A percentile compares a stretch with the other conserved stretches of the same genome.
Evolutionary conservation across 1,140 invertebrate species (phyloP).

Genomic region (Heliconius eleuchia): DNA sequence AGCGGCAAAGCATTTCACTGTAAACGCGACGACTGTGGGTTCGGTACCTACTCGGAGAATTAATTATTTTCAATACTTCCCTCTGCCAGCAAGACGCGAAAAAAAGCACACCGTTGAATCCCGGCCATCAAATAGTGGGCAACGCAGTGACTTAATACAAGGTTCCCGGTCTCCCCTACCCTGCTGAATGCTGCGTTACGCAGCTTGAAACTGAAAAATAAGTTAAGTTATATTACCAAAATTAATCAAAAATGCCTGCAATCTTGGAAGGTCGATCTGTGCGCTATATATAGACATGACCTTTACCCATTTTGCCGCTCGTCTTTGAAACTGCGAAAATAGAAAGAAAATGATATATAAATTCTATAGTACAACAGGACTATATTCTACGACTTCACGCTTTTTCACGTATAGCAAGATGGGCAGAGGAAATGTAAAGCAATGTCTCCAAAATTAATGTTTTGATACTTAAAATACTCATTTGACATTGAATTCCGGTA

Average conservation of each 20-base stretch:
- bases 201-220: background rate
- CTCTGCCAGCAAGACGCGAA: background rate
- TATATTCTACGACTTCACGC: too few species aligned
- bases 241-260: background rate
- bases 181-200: background rate
- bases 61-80: background rate
- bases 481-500: too few species aligned
- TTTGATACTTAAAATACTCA: too few species aligned
- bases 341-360: too few species aligned
- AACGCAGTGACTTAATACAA: background rate
- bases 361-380: too few species aligned
- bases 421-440: too few species aligned
- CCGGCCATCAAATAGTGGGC: background rate
- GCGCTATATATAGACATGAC: background rate
- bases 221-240: background rate
- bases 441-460: too few species aligned
- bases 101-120: too few species aligned
- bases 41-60: background rate
- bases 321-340: background rate
- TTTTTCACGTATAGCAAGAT: too few species aligned
- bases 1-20: too few species aligned
- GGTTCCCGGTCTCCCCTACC: background rate
- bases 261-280: background rate
- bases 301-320: background rate
- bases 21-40: background rate